Evolutionary conservation across 2,888 invertebrate genomes (phyloP).

Genomic region (Hipparchia sbordonii): DNA sequence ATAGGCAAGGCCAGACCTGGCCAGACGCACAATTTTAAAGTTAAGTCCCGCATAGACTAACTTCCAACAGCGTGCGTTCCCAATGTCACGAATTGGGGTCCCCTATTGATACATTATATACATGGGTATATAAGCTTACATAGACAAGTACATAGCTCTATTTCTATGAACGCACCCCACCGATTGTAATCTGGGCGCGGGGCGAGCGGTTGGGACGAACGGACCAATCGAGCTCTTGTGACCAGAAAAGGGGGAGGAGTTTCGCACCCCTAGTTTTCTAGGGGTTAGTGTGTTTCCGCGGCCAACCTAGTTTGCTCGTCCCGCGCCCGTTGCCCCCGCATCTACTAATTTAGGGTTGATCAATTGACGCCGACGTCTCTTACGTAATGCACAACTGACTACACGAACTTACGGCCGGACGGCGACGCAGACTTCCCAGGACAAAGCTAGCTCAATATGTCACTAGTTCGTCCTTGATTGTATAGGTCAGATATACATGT

Average conservation of each 20-base stretch:
- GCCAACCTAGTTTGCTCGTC: conserved; percentile 81
- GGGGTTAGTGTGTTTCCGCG: conserved; percentile 83
- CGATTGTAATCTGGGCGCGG: conserved; percentile 82
- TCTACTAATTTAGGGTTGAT: conserved; percentile 81
- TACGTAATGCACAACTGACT: conserved; percentile 73
- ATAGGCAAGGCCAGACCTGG: not conserved
- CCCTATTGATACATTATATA: conserved; percentile 59
- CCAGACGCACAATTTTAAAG: conserved; percentile 8
- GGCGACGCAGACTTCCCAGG: conserved; percentile 16
- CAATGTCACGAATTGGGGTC: conserved; percentile 76
- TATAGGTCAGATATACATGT: conserved; percentile 5
- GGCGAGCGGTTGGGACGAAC: conserved; percentile 72
- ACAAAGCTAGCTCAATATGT: conserved; percentile 8
- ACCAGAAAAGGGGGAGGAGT: conserved; percentile 83
- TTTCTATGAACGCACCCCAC: conserved; percentile 82
- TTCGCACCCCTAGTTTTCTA: conserved; percentile 84
- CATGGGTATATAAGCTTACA: conserved; percentile 64
- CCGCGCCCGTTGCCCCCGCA: conserved; percentile 62
- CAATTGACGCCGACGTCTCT: conserved; percentile 70
- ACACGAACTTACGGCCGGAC: conserved; percentile 50
- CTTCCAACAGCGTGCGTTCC: conserved; percentile 52
- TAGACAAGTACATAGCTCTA: conserved; percentile 76
- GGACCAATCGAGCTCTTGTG: conserved; percentile 81
- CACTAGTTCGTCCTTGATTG: conserved; percentile 8
- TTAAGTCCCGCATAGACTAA: conserved; percentile 15